Evolutionary conservation across 2,797 vertebrate genomes (phyloP).

Genomic region (Macropus fuliginosus): DNA sequence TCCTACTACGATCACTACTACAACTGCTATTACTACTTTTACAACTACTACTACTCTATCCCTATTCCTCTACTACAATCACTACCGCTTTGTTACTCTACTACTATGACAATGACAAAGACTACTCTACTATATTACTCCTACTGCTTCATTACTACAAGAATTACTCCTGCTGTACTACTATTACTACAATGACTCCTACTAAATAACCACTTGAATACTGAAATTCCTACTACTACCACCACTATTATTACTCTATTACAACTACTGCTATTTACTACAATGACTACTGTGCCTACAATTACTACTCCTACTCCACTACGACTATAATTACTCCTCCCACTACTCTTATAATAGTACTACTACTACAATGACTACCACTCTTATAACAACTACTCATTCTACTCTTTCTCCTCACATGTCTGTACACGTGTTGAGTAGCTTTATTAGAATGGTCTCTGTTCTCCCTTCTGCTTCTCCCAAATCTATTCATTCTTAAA

Average conservation of each 20-base stretch:
- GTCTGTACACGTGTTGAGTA: neutral
- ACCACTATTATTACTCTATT: too few species aligned
- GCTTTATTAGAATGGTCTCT: neutral
- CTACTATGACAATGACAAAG: too few species aligned
- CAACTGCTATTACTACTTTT: neutral
- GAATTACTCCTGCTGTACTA: too few species aligned
- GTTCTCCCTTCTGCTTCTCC: neutral
- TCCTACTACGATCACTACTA: too few species aligned
- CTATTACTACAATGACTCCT: too few species aligned
- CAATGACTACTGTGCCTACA: neutral
- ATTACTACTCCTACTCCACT: neutral
- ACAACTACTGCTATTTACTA: neutral
- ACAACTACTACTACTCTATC: too few species aligned
- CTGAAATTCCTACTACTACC: too few species aligned
- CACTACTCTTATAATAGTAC: neutral
- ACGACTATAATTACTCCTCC: neutral
- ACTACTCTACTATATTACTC: neutral
- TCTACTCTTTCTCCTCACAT: neutral
- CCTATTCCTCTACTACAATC: neutral
- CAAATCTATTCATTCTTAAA: neutral
- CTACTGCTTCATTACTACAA: neutral
- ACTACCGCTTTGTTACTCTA: neutral
- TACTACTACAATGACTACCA: neutral
- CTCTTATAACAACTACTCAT: neutral
- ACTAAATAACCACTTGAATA: too few species aligned